Evolutionary conservation across 2,888 invertebrate genomes (phyloP).

Genomic region (Leptopilina syphax): DNA sequence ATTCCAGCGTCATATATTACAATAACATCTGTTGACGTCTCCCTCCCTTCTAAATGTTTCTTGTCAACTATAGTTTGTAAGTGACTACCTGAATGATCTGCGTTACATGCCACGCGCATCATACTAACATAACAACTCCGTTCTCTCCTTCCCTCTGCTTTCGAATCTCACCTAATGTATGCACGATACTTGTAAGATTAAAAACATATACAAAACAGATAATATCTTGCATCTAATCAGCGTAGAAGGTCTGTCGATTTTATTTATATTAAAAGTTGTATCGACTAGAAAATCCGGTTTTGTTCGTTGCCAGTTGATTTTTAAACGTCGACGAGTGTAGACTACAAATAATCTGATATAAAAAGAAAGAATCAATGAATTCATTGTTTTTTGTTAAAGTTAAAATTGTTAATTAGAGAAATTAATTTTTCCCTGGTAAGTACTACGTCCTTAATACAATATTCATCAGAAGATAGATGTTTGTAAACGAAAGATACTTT

Average conservation of each 20-base stretch:
- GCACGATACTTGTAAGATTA: background rate
- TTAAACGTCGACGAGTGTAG: background rate
- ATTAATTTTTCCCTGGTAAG: background rate
- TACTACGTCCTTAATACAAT: background rate
- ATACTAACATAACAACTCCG: too few species aligned
- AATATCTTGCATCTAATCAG: background rate
- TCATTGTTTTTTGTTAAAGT: background rate
- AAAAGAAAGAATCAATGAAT: background rate
- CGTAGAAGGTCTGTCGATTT: background rate
- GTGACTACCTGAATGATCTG: too few species aligned
- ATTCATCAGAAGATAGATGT: background rate
- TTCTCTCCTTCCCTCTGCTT: too few species aligned
- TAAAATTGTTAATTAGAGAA: too few species aligned
- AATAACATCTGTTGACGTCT: too few species aligned
- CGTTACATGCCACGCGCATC: too few species aligned
- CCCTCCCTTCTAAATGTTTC: too few species aligned
- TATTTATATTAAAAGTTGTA: constrained; percentile 4
- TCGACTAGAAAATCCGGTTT: constrained; percentile 46
- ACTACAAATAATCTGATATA: background rate
- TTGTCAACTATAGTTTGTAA: too few species aligned
- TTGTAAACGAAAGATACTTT: too few species aligned
- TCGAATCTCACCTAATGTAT: too few species aligned
- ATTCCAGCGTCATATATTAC: too few species aligned
- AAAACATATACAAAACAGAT: background rate
- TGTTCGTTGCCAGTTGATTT: background rate